phyloP scores from a whole-genome alignment of 1,140 invertebrate genomes.

The Coelopa frigida region DNA sequence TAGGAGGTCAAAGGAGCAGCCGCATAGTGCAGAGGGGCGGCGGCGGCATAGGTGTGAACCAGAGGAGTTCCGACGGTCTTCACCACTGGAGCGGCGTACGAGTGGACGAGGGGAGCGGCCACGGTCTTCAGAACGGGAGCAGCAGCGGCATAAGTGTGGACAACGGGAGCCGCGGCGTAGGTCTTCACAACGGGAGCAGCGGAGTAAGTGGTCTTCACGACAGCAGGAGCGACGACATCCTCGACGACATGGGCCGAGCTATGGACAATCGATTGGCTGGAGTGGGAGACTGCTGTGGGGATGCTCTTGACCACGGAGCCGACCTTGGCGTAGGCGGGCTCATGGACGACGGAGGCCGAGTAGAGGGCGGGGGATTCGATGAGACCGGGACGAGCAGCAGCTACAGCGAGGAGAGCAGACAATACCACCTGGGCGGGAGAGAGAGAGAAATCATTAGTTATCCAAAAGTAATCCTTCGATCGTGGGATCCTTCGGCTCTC shows the following conservation, averaged over 20 bases:
- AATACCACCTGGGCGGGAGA: slow-evolving; percentile 49
- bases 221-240: slow-evolving; percentile 30
- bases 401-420: slow-evolving; percentile 52
- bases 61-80: slow-evolving; percentile 18
- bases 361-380: slow-evolving; percentile 22
- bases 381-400: slow-evolving; percentile 48
- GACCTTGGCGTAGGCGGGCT: slow-evolving; percentile 25
- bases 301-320: slow-evolving; percentile 34
- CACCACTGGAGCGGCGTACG: slow-evolving; percentile 4
- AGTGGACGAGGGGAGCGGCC: slow-evolving; percentile 11
- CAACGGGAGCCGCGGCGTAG: slow-evolving; percentile 22
- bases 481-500: too few species aligned
- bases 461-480: too few species aligned
- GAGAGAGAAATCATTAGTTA: too few species aligned
- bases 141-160: slow-evolving; percentile 18
- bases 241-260: slow-evolving; percentile 29
- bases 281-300: slow-evolving; percentile 46
- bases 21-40: slow-evolving; percentile 35
- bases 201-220: slow-evolving; percentile 21
- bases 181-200: slow-evolving; percentile 12
- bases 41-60: slow-evolving; percentile 23
- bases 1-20: slow-evolving; percentile 10
- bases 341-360: slow-evolving; percentile 31
- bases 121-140: slow-evolving; percentile 17
- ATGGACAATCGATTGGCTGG: slow-evolving; percentile 42